Conservation (phyloP, 1,140 invertebrate genomes). For the Drosophila santomea region DNA sequence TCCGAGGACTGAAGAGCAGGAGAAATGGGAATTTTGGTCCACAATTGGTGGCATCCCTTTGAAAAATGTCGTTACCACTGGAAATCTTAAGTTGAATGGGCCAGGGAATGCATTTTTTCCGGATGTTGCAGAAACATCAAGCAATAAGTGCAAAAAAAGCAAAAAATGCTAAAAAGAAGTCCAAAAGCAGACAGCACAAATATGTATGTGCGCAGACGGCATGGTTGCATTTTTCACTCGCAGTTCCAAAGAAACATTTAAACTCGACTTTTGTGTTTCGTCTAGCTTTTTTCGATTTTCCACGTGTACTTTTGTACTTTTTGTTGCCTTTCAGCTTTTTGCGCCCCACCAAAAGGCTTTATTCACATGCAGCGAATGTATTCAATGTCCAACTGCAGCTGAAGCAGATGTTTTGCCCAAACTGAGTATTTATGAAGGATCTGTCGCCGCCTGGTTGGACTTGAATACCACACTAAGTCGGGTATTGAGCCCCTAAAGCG, state of each 20-base stretch:
- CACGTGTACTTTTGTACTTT: constrained; percentile 37
- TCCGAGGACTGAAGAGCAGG: constrained; percentile 9
- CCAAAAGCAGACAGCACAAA: constrained; percentile 29
- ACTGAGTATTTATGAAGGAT: constrained; percentile 38
- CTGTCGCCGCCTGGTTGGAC: constrained; percentile 12
- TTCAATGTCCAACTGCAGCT: constrained; percentile 38
- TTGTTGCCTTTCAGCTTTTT: constrained; percentile 10
- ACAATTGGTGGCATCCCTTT: constrained; percentile 40
- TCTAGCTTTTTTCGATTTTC: constrained; percentile 33
- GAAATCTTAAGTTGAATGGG: constrained; percentile 29
- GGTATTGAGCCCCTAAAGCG: constrained; percentile 37
- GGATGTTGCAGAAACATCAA: constrained; percentile 9
- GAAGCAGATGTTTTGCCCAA: constrained; percentile 27
- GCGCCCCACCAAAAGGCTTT: constrained; percentile 19
- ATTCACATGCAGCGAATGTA: constrained; percentile 16
- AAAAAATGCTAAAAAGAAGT: constrained; percentile 17
- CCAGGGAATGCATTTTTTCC: constrained; percentile 42
- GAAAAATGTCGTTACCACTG: constrained; percentile 41
- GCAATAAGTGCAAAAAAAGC: constrained; percentile 24
- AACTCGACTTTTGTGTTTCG: constrained; percentile 47
- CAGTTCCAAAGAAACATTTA: constrained; percentile 52
- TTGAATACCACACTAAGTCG: constrained; percentile 27
- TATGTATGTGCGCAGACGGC: constrained; percentile 31
- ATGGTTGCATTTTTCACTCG: constrained; percentile 45
- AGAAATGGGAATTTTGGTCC: constrained; percentile 9